Percentiles rank a stretch among this genome's conserved stretches.
Conservation (phyloP, 2,113 vertebrate genomes). For the Tor tambroides region DNA sequence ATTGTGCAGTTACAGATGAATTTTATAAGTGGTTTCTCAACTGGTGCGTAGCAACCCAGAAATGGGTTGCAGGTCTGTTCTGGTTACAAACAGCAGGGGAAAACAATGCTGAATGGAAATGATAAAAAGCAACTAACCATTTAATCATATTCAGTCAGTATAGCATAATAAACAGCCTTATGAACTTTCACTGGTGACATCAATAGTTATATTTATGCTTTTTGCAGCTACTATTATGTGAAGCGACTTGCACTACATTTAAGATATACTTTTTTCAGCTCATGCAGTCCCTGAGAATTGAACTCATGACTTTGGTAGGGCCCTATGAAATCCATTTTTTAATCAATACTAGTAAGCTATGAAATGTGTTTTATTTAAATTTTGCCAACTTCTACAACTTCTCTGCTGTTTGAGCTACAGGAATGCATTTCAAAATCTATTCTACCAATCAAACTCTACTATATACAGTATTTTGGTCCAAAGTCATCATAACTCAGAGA, state of each 20-base stretch:
- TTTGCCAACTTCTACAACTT: too few species aligned
- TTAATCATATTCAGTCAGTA: not conserved
- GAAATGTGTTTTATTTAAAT: not conserved
- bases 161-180: not conserved
- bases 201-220: not conserved
- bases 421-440: not conserved
- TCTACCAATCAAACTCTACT: not conserved
- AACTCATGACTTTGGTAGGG: not conserved
- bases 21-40: not conserved
- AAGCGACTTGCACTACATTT: not conserved
- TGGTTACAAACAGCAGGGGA: not conserved
- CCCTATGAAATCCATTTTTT: not conserved
- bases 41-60: not conserved
- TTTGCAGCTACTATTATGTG: not conserved
- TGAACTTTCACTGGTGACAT: not conserved
- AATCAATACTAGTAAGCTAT: not conserved
- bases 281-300: not conserved
- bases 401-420: not conserved
- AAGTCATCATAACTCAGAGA: not conserved
- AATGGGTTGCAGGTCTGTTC: not conserved
- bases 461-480: not conserved
- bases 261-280: not conserved
- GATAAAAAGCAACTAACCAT: not conserved
- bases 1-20: not conserved
- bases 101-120: conserved; percentile 20